Evolutionary conservation across 2,888 invertebrate genomes (phyloP), one percentile per base, ranked within the genome.

Genomic region (Drosophila imparisetae): DNA sequence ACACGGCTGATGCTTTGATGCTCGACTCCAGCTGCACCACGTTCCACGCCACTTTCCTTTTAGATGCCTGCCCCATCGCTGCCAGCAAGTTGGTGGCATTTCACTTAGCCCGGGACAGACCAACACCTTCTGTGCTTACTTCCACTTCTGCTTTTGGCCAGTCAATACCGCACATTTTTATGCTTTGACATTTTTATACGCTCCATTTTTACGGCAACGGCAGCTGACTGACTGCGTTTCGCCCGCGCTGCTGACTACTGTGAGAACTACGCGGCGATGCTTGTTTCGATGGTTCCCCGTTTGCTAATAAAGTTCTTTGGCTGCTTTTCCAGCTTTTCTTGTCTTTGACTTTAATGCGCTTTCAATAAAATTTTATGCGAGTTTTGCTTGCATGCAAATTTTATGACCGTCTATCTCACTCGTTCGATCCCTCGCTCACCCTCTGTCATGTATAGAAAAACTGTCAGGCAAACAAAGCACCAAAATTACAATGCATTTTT

Each of bases 311-410:
- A 89, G 85, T 85, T 74, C 84, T 85, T 83, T 53, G 54, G 59
- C 65, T 76, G 66, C 63, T 53, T 65, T 57, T 49, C 67, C 80
- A 76, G 73, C 71, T 77, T 86, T 83, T 74, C 81, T 83, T 88
- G 89, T 80, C 81, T 83, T 86, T 83, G 83, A 88, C 83, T 90
- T 90, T 89, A 86, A 89, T 86, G 88, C 75, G 80, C 83, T 78
- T 88, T 85, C 88, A 86, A 86, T 86, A 86, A 86, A 89, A 86
- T 80, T 86, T 89, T 87, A 86, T 86, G 77, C 59, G 89, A 80
- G 57, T 82, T 85, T 89, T 89, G 90, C 87, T 85, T 89, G 83
- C 75, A 89, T 85, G 90, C 88, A 85, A 85, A 89, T 85, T 85
- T 85, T 89, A 84, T 62, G 72, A 59, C 30, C 55, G 13, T 72